Percentiles rank a stretch among this genome's conserved stretches.
Conservation (phyloP, 2,888 invertebrate genomes). For the Hoplodrina ambigua region DNA sequence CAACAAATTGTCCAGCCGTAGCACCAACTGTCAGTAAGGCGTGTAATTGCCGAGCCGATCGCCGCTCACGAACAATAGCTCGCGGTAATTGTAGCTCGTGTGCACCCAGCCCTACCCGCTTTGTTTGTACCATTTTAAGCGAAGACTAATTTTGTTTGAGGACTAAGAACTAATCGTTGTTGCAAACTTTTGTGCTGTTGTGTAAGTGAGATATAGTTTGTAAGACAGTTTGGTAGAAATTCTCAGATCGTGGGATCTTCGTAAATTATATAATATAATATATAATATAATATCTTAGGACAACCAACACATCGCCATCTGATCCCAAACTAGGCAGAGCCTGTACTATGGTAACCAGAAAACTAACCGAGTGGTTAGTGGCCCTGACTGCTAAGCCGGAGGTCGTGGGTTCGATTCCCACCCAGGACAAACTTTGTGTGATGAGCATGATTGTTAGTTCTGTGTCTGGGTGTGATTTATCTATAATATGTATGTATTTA, state of each 20-base stretch:
- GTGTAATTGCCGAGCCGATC: slow-evolving; percentile 71
- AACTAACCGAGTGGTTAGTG: too few species aligned
- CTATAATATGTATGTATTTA: too few species aligned
- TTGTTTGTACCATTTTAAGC: slow-evolving; percentile 52
- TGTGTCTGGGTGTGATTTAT: too few species aligned
- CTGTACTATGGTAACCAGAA: too few species aligned
- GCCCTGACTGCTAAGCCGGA: too few species aligned
- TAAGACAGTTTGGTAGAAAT: background rate
- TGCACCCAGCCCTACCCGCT: slow-evolving; percentile 69
- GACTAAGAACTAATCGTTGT: slow-evolving; percentile 33
- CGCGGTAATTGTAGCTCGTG: slow-evolving; percentile 63
- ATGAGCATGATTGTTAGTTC: too few species aligned
- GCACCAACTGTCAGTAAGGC: slow-evolving; percentile 66
- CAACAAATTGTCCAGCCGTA: slow-evolving; percentile 49
- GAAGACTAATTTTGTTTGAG: slow-evolving; percentile 43
- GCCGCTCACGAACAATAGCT: slow-evolving; percentile 68
- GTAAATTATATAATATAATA: too few species aligned
- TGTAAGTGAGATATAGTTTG: background rate
- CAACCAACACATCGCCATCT: too few species aligned
- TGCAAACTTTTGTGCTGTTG: slow-evolving; percentile 23
- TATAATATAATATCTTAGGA: too few species aligned
- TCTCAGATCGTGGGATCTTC: background rate
- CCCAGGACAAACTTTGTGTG: too few species aligned
- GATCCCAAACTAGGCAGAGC: too few species aligned
- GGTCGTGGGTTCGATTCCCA: too few species aligned